These are phyloP conservation scores for Drosophila melanogaster DNA, from an alignment of 1,140 invertebrate genomes.

Conservation along the genomic window Release_6_plus_ISO1_MT NT_033779.5:3217501-3218000, in stretches of 20 bases:
- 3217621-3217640: conserved; percentile 42
- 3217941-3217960: conserved; percentile 17
- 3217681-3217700: conserved; percentile 37
- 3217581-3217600: neutral
- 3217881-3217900: conserved; percentile 25
- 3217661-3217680: conserved; percentile 52
- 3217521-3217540: too few species aligned
- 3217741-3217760: conserved; percentile 29
- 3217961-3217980: neutral
- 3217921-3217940: too few species aligned
- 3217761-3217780: neutral
- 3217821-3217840: conserved; percentile 36
- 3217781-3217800: neutral
- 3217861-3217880: conserved; percentile 32
- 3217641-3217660: conserved; percentile 52
- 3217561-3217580: conserved; percentile 17
- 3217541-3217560: too few species aligned
- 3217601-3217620: conserved; percentile 32
- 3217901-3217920: conserved; percentile 9
- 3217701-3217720: conserved; percentile 22
- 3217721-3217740: conserved; percentile 31
- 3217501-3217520: too few species aligned
- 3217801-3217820: conserved; percentile 24
- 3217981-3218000: conserved; percentile 26
- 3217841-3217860: conserved; percentile 42